A percentile compares a stretch with the other conserved stretches of the same genome.
These are phyloP conservation scores for Pomacea canaliculata DNA, from an alignment of 2,888 invertebrate species.

Conservation along the genomic window DNA sequence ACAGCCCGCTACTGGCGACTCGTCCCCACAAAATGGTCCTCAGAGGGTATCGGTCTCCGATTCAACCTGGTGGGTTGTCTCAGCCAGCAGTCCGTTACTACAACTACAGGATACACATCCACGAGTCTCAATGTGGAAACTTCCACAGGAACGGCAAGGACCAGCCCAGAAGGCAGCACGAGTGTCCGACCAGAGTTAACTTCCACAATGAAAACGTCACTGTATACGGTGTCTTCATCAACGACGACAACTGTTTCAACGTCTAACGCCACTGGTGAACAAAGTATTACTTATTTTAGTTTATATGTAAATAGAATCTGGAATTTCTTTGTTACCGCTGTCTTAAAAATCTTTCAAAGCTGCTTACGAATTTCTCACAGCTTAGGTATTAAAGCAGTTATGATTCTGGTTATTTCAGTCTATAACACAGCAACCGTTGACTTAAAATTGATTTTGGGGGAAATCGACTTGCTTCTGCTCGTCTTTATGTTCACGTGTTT, in stretches of 20 bases:
- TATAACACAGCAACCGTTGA: conserved; percentile 44
- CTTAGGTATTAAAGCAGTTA: too few species aligned
- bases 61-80: conserved; percentile 53
- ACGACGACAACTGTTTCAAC: too few species aligned
- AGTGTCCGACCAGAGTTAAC: not conserved
- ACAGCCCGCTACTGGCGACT: conserved; percentile 50
- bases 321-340: not conserved
- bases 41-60: conserved; percentile 42
- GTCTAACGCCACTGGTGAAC: too few species aligned
- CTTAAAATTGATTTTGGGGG: conserved; percentile 52
- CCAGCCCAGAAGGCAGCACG: not conserved
- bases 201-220: too few species aligned
- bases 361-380: too few species aligned
- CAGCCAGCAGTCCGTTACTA: conserved; percentile 34
- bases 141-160: not conserved
- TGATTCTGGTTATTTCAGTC: conserved; percentile 28
- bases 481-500: too few species aligned
- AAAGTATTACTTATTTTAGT: too few species aligned
- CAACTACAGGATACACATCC: not conserved
- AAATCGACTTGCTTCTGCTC: too few species aligned
- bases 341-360: too few species aligned
- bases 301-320: too few species aligned
- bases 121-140: not conserved
- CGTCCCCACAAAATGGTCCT: conserved; percentile 42
- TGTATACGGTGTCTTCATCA: too few species aligned